Evolutionary conservation across 2,113 vertebrate genomes (phyloP), one percentile per base, ranked within the genome.

Genomic region (Pithys albifrons): DNA sequence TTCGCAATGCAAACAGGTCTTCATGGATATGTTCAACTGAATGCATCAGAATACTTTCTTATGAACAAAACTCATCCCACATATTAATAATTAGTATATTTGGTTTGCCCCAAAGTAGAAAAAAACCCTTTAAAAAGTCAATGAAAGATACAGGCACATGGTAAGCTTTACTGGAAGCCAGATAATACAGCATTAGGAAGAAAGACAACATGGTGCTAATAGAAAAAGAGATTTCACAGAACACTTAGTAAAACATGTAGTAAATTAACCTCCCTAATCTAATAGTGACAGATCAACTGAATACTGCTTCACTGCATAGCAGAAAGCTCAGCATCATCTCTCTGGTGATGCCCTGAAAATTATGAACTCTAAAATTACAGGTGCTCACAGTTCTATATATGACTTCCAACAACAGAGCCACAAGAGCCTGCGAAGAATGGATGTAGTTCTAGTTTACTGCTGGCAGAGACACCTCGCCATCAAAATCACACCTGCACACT

Each of bases 161-260:
- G 28, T 13, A 41, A 77, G 37, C 29, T 31, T 28, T 41, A 25
- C 55, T n/a, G 19, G 31, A 69, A 48, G 48, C 33, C 48, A 52
- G 54, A 37, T 20, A 46, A 86, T 12, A 29, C 22, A 28, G 52
- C 48, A 46, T 41, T 19, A 72, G 25, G 28, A 80, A 62, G 43
- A 51, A 80, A 73, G 13, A 15, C 37, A 57, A 10, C 33, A 13
- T 7, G 5, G 33, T n/a, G 23, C 43, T 35, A 52, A n/a, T 0
- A 71, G 64, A 75, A 84, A 59, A 29, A 71, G 51, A 57, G 52
- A 85, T 52, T 80, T 75, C 41, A 43, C 46, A 64, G 43, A 67
- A 71, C 71, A 43, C 3, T 14, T 31, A n/a, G 18, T 28, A 12
- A 85, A 64, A 22, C 0, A 0, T 24, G 43, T 6, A 33, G 22